Evolutionary conservation across 2,797 vertebrate genomes (phyloP).

Genomic region (Phalanger gymnotis): DNA sequence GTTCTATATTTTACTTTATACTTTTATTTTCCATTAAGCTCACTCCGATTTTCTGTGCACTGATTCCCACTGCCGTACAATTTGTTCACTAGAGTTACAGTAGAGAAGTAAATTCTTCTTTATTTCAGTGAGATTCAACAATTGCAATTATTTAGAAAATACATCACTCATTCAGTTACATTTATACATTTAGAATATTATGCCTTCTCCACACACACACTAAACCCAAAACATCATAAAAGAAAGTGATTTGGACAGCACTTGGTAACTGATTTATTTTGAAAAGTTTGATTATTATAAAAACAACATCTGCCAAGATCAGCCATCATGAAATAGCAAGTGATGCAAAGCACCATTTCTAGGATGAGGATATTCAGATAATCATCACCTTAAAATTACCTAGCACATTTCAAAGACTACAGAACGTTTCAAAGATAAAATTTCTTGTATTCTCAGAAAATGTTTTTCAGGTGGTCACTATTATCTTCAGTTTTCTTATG

Average conservation of each 20-base stretch:
- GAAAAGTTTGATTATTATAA: slow-evolving; percentile 63
- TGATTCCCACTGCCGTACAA: background rate
- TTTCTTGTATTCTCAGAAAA: background rate
- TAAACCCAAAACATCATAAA: slow-evolving; percentile 48
- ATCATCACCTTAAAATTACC: background rate
- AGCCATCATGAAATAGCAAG: slow-evolving; percentile 36
- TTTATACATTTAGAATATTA: slow-evolving; percentile 52
- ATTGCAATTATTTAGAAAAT: slow-evolving; percentile 51
- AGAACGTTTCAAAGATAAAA: background rate
- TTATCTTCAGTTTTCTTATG: background rate
- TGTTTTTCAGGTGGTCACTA: background rate
- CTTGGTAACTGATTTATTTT: slow-evolving; percentile 32
- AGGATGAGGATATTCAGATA: background rate
- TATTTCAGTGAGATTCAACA: slow-evolving; percentile 28
- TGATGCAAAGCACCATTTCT: slow-evolving; percentile 1
- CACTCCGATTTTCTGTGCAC: slow-evolving; percentile 31
- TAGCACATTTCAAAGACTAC: slow-evolving; percentile 15
- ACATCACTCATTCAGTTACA: slow-evolving; percentile 2
- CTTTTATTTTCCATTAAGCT: slow-evolving; percentile 13
- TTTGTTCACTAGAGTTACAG: slow-evolving; percentile 3
- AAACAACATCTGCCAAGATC: slow-evolving; percentile 53
- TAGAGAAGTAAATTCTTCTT: slow-evolving; percentile 57
- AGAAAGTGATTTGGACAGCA: slow-evolving; percentile 29
- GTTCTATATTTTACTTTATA: background rate
- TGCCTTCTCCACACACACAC: background rate